A percentile compares a stretch with the other conserved stretches of the same genome.
Evolutionary conservation across 1,140 invertebrate species (phyloP).

Genomic region (Drosophila pectinifera): DNA sequence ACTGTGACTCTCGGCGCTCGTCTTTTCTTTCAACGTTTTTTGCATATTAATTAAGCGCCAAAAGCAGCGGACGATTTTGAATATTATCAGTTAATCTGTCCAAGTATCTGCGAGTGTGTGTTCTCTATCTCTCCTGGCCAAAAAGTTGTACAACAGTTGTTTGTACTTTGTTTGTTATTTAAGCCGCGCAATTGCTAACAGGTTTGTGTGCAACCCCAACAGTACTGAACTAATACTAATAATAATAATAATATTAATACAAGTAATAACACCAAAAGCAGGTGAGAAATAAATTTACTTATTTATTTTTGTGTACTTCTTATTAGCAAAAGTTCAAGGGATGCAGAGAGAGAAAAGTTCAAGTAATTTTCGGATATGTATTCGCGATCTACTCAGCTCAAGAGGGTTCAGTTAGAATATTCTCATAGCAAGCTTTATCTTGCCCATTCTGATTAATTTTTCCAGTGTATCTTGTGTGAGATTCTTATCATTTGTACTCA

Average conservation of each 20-base stretch:
- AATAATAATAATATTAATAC: conserved; percentile 44
- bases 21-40: conserved; percentile 78
- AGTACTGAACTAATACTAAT: conserved; percentile 12
- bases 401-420: too few relatives aligned
- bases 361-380: not conserved
- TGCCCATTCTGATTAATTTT: not conserved
- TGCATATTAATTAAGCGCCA: conserved; percentile 84
- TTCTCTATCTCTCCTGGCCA: conserved; percentile 29
- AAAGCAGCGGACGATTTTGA: conserved; percentile 77
- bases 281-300: conserved; percentile 26
- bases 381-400: too few relatives aligned
- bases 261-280: conserved; percentile 45
- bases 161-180: conserved; percentile 12
- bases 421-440: not conserved
- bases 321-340: conserved; percentile 53
- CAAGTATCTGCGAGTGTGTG: conserved; percentile 30
- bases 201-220: conserved; percentile 68
- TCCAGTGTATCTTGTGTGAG: conserved; percentile 53
- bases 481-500: conserved; percentile 81
- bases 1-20: conserved; percentile 9
- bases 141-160: conserved; percentile 39
- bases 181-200: conserved; percentile 65
- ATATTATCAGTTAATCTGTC: conserved; percentile 79
- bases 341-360: not conserved
- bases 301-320: too few relatives aligned